These are phyloP conservation scores for Drosophila ficusphila DNA, from an alignment of 1,140 invertebrate species.

Conservation along the genomic window DNA sequence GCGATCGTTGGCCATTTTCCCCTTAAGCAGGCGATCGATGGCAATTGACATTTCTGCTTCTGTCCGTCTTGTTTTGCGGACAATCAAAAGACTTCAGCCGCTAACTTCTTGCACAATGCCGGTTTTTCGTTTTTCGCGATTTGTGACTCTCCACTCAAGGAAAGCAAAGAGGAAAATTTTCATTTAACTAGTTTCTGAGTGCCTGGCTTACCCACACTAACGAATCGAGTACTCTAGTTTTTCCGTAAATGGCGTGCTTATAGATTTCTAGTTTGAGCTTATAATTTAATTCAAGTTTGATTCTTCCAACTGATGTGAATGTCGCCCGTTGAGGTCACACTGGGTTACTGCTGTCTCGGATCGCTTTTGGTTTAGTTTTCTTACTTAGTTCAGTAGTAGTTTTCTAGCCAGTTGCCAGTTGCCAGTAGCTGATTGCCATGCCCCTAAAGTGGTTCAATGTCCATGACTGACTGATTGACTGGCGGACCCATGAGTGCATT, in stretches of 20 bases:
- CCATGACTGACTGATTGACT: constrained; percentile 56
- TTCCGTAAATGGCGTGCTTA: constrained; percentile 31
- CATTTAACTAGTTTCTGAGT: not conserved
- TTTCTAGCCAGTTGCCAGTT: constrained; percentile 20
- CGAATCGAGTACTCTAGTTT: constrained; percentile 38
- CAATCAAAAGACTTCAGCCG: constrained; percentile 48
- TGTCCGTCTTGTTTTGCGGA: constrained; percentile 9
- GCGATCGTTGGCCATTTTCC: constrained; percentile 45
- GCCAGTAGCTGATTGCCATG: constrained; percentile 43
- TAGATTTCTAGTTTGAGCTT: constrained; percentile 39
- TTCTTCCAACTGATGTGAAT: constrained; percentile 49
- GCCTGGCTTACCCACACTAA: not conserved
- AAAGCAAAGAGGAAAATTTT: constrained; percentile 9
- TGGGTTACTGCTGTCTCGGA: constrained; percentile 11
- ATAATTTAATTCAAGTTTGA: constrained; percentile 49
- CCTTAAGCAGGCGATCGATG: constrained; percentile 43
- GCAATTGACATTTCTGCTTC: constrained; percentile 45
- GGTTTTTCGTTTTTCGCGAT: not conserved
- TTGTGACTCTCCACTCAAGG: constrained; percentile 6
- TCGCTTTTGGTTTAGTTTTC: constrained; percentile 21
- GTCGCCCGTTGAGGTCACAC: constrained; percentile 59
- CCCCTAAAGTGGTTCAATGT: constrained; percentile 76
- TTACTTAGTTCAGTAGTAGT: too few relatives aligned
- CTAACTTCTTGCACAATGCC: constrained; percentile 45
- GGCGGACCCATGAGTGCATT: constrained; percentile 46